Base-by-base conservation (phyloP, 1,140 invertebrate species). In the Procambarus virginalis region DNA sequence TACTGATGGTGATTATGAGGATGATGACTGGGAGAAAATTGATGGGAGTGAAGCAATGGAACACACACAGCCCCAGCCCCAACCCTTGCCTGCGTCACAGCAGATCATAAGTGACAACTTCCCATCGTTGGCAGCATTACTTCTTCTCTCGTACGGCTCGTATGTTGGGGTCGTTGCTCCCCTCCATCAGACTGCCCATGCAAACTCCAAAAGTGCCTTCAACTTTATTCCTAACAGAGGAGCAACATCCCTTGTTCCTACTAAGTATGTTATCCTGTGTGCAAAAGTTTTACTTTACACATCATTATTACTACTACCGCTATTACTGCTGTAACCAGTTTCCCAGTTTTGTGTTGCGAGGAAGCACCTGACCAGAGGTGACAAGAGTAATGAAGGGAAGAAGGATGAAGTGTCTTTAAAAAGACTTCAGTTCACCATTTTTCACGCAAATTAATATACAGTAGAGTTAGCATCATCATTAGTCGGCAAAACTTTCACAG, bases 181-280 rank as follows among this genome's bases (percentile, higher is more conserved):
- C 58, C 84, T 92, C 46, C 91, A 92, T 70, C 91, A 92, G 58
- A 90, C 87, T n/a, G 64, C 87, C 12, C 20, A 68, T 8, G 75
- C 84, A 14, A 81, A 79, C 79, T 64, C 87, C 34, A 87, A 87
- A 78, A 86, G 77, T 86, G 77, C 83, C 84, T 86, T 85, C 51
- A 86, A 88, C n/a, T 91, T 91, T 81, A 73, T 92, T 20, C 91
- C 91, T 14, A 92, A 92, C 79, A 87, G 87, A 89, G 91, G 91
- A 10, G 91, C 91, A 4, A 90, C 91, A 58, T 87, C 84, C 49
- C 81, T 92, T 75, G 91, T 92, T 20, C 91, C 91, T 68, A 86
- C 87, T 20, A 92, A 90, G 91, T 92, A 86, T 81, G 91, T 55
- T 6, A 55, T 55, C 8, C 51, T 34, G 34, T 34, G 34, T 34